Evolutionary conservation across 2,888 invertebrate species (phyloP).

Genomic region (Agonopterix subpropinquella): DNA sequence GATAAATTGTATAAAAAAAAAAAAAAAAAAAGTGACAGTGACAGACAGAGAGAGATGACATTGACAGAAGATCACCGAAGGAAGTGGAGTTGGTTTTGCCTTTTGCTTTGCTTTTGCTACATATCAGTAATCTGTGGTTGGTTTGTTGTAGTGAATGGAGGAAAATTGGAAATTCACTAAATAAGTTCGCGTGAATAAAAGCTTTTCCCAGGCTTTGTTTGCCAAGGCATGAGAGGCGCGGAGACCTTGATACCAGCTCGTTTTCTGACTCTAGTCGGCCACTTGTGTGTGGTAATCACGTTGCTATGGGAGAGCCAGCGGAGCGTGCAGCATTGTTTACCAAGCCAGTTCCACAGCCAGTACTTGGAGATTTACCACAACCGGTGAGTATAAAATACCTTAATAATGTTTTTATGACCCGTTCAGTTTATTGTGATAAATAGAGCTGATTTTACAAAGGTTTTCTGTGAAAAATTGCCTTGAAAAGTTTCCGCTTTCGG

Average conservation of each 20-base stretch:
- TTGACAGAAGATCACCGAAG: no score
- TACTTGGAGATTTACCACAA: slow-evolving; percentile 74
- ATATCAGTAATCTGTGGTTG: no score
- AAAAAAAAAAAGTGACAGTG: no score
- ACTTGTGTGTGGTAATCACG: slow-evolving; percentile 79
- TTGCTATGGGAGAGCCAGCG: slow-evolving; percentile 79
- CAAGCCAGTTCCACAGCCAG: slow-evolving; percentile 53
- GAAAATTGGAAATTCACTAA: no score
- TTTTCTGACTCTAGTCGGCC: slow-evolving; percentile 81
- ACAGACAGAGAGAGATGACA: no score
- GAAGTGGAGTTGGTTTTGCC: no score
- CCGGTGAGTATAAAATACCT: slow-evolving; percentile 54
- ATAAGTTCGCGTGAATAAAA: no score
- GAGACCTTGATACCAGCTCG: slow-evolving; percentile 78
- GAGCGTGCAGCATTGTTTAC: slow-evolving; percentile 73
- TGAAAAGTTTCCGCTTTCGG: background rate
- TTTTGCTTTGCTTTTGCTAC: no score
- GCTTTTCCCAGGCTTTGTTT: background rate
- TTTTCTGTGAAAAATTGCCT: background rate
- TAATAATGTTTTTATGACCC: background rate
- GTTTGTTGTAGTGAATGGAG: no score
- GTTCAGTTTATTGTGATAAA: no score
- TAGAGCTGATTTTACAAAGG: background rate
- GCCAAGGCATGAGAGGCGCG: slow-evolving; percentile 59
- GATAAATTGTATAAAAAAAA: no score